Percentiles rank a stretch among this genome's conserved stretches.
phyloP scores from a whole-genome alignment of 2,797 vertebrate species.

The Glossophaga mutica region DNA sequence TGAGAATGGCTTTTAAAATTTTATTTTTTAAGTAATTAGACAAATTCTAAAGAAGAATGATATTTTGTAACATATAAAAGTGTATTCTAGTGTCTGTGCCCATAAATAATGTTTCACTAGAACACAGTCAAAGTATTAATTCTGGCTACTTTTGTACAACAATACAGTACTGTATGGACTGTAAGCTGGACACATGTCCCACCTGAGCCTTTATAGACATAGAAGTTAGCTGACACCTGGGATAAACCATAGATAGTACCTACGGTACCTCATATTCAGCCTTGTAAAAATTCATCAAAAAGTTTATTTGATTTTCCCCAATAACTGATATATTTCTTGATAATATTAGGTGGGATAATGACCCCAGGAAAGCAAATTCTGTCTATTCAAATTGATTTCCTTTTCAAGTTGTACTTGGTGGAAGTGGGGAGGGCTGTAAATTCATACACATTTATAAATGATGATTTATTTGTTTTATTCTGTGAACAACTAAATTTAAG shows the following conservation, averaged over 20 bases:
- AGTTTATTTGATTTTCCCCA: neutral
- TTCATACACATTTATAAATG: neutral
- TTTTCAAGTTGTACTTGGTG: neutral
- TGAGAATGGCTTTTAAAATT: neutral
- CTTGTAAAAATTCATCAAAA: neutral
- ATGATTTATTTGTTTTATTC: neutral
- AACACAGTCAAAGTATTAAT: neutral
- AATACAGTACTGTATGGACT: neutral
- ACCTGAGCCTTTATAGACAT: neutral
- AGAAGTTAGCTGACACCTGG: neutral
- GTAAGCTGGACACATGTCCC: neutral
- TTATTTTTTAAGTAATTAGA: neutral
- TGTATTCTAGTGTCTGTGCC: neutral
- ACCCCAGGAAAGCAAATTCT: neutral
- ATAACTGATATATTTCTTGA: neutral
- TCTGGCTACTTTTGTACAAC: neutral
- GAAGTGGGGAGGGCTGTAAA: too few relatives aligned
- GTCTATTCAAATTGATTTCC: neutral
- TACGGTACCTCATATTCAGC: neutral
- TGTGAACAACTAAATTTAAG: neutral
- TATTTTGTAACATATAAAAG: neutral
- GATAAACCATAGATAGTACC: too few relatives aligned
- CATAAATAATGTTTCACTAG: neutral
- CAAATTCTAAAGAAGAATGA: neutral
- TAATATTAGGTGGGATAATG: neutral